Evolutionary conservation across 2,888 invertebrate genomes (phyloP).

Genomic region (Steinernema scapterisci): DNA sequence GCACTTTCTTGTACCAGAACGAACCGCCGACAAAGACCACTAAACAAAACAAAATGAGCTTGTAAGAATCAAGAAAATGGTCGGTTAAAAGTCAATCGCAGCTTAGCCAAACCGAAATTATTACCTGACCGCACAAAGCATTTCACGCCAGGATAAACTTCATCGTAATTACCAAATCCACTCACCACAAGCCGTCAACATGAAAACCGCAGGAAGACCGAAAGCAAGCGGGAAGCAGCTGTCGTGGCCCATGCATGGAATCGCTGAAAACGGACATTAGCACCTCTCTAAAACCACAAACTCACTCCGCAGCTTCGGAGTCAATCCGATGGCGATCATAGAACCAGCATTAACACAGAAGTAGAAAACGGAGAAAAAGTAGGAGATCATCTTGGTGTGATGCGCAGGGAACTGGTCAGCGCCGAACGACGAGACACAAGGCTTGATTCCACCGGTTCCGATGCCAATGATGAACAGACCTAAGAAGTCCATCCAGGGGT

Average conservation of each 20-base stretch:
- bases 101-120: too few species aligned
- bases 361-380: conserved; percentile 90
- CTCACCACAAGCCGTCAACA: conserved; percentile 77
- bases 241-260: conserved; percentile 68
- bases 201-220: conserved; percentile 83
- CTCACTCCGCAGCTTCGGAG: conserved; percentile 79
- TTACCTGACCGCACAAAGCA: too few species aligned
- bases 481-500: conserved; percentile 37
- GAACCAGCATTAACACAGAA: conserved; percentile 88
- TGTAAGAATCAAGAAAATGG: too few species aligned
- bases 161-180: too few species aligned
- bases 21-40: conserved; percentile 68
- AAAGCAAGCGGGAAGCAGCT: conserved; percentile 85
- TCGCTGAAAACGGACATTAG: neutral
- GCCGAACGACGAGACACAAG: conserved; percentile 70
- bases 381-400: conserved; percentile 75
- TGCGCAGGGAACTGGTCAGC: conserved; percentile 72
- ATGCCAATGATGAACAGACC: conserved; percentile 68
- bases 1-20: conserved; percentile 77
- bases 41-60: neutral
- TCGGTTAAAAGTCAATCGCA: too few species aligned
- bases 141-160: too few species aligned
- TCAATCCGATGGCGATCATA: conserved; percentile 82
- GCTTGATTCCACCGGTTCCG: conserved; percentile 70
- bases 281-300: conserved; percentile 71